Evolutionary conservation across 2,888 invertebrate species (phyloP).

Genomic region (Helleia helle): DNA sequence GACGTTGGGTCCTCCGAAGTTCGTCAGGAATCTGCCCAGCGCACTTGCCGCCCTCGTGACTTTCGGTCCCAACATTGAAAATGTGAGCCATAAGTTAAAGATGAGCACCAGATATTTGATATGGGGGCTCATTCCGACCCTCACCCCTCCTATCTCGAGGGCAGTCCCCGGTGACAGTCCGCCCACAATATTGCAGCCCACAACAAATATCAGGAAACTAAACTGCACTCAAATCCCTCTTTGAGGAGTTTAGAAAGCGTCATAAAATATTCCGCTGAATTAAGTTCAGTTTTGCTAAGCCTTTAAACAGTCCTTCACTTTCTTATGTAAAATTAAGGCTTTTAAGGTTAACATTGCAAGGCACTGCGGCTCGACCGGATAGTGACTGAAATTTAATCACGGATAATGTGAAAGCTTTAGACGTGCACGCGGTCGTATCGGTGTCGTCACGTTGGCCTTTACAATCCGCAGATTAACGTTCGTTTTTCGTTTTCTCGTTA

Average conservation of each 20-base stretch:
- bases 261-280: slow-evolving; percentile 26
- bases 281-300: slow-evolving; percentile 30
- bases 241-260: slow-evolving; percentile 12
- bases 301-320: slow-evolving; percentile 31
- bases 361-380: slow-evolving; percentile 24
- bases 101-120: too few species aligned
- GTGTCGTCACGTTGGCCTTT: slow-evolving; percentile 6
- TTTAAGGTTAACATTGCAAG: slow-evolving; percentile 47
- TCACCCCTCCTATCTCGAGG: too few species aligned
- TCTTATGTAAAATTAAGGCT: slow-evolving; percentile 50
- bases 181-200: too few species aligned
- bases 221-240: slow-evolving; percentile 4
- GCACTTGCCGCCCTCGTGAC: too few species aligned
- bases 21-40: too few species aligned
- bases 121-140: too few species aligned
- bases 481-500: too few species aligned
- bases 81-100: too few species aligned
- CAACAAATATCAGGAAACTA: neutral
- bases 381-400: slow-evolving; percentile 40
- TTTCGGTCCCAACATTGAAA: too few species aligned
- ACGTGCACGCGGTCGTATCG: slow-evolving; percentile 9
- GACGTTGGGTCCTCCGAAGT: too few species aligned
- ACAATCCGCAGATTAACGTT: neutral
- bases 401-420: slow-evolving; percentile 24
- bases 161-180: too few species aligned